Conservation (phyloP, 1,140 invertebrate species). For the Dinoponera quadriceps region DNA sequence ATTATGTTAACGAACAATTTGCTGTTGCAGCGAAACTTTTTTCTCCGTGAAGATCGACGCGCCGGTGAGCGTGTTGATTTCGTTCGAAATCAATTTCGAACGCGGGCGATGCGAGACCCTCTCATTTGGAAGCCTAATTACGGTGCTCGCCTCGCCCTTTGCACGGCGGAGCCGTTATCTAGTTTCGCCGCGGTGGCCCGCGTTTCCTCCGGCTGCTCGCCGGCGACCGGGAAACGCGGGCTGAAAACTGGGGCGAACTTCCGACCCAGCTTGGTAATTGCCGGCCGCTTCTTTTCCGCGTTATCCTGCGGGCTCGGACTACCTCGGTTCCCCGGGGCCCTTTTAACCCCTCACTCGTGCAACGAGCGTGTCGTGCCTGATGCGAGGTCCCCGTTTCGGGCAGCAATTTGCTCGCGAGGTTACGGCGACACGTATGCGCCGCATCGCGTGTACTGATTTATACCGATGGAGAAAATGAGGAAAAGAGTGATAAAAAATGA, state of each 20-base stretch:
- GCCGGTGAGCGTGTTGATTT: no score
- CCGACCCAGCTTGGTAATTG: conserved; percentile 59
- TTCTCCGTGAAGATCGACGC: no score
- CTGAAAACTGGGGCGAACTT: conserved; percentile 63
- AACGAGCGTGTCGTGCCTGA: not conserved
- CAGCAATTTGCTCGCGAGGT: conserved; percentile 32
- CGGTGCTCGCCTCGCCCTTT: not conserved
- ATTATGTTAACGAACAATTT: no score
- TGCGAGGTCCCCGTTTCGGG: conserved; percentile 6
- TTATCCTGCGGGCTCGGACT: conserved; percentile 12
- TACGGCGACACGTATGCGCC: not conserved
- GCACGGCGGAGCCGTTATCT: conserved; percentile 20
- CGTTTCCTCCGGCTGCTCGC: not conserved
- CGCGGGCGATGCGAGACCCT: no score
- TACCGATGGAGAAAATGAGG: no score
- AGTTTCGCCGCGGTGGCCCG: conserved; percentile 13
- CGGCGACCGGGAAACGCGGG: conserved; percentile 1
- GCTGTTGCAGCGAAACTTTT: no score
- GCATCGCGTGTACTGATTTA: no score
- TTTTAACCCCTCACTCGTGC: not conserved
- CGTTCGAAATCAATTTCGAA: no score
- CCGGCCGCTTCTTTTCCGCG: conserved; percentile 35
- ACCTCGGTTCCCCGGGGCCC: conserved; percentile 10
- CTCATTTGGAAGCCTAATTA: not conserved
- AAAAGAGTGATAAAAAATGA: no score